phyloP scores from a whole-genome alignment of 2,888 invertebrate species.

The Netelia inedita region DNA sequence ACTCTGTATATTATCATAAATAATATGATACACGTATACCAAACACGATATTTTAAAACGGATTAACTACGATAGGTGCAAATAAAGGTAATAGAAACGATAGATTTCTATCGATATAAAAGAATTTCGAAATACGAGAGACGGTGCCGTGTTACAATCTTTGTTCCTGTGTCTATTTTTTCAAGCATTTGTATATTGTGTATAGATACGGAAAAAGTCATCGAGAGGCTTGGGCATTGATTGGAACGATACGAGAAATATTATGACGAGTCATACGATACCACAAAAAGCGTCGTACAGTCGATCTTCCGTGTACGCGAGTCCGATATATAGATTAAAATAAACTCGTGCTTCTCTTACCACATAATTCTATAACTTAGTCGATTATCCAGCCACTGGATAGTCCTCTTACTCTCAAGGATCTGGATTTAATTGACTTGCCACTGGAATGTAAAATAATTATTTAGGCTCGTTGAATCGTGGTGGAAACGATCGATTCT shows the following conservation, averaged over 20 bases:
- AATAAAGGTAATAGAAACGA: constrained; percentile 37
- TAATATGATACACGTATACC: constrained; percentile 51
- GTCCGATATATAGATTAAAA: constrained; percentile 17
- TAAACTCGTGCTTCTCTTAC: constrained; percentile 17
- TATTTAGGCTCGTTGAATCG: constrained; percentile 10
- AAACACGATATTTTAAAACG: constrained; percentile 27
- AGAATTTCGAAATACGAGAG: constrained; percentile 17
- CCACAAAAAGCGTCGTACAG: neutral
- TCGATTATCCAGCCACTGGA: neutral
- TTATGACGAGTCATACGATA: neutral
- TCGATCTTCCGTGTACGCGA: neutral
- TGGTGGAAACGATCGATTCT: constrained; percentile 19
- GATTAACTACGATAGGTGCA: constrained; percentile 25
- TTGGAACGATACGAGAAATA: neutral
- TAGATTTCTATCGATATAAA: neutral
- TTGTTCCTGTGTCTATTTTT: constrained; percentile 51
- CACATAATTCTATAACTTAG: constrained; percentile 40
- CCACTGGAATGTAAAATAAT: constrained; percentile 75
- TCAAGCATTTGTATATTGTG: constrained; percentile 1
- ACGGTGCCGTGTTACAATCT: constrained; percentile 22
- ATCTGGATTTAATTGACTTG: constrained; percentile 75
- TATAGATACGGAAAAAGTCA: neutral
- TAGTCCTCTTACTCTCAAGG: neutral
- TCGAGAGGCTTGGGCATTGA: neutral
- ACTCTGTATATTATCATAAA: constrained; percentile 29